Percentiles rank a stretch among this genome's conserved stretches.
phyloP scores from a whole-genome alignment of 2,888 invertebrate species.

The Eurytoma adleriae region DNA sequence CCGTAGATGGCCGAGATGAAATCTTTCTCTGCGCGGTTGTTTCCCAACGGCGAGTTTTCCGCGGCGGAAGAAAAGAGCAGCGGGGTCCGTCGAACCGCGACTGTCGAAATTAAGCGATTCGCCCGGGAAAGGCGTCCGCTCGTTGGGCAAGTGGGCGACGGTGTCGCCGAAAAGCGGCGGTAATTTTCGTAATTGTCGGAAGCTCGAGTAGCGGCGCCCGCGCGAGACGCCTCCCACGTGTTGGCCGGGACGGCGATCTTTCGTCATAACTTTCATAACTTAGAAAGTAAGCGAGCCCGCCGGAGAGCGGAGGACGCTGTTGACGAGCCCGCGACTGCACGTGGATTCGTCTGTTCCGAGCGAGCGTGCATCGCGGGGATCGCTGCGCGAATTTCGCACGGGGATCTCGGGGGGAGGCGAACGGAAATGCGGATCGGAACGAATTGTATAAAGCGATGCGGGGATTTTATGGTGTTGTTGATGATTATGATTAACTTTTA shows the following conservation, averaged over 20 bases:
- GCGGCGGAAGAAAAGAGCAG: not conserved
- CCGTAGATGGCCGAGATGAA: not conserved
- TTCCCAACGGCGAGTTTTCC: too few species aligned
- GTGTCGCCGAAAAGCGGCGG: constrained; percentile 9
- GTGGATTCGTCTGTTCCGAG: too few species aligned
- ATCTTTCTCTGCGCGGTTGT: too few species aligned
- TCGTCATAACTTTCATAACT: constrained; percentile 55
- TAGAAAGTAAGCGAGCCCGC: constrained; percentile 33
- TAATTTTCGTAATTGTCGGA: constrained; percentile 44
- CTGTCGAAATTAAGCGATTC: not conserved
- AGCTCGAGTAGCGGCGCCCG: not conserved
- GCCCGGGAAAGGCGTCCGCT: not conserved
- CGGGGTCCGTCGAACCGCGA: not conserved
- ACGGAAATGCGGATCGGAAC: too few species aligned
- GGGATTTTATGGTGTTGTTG: too few species aligned
- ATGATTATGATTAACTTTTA: too few species aligned
- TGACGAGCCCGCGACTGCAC: not conserved
- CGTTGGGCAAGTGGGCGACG: not conserved
- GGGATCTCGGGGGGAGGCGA: too few species aligned
- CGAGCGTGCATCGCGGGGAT: too few species aligned
- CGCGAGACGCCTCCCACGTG: not conserved
- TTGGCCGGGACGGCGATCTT: constrained; percentile 7
- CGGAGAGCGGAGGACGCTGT: not conserved
- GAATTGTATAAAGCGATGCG: too few species aligned
- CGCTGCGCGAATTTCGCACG: too few species aligned